Evolutionary conservation across 2,797 vertebrate species (phyloP).

Genomic region (Acridotheres tristis): DNA sequence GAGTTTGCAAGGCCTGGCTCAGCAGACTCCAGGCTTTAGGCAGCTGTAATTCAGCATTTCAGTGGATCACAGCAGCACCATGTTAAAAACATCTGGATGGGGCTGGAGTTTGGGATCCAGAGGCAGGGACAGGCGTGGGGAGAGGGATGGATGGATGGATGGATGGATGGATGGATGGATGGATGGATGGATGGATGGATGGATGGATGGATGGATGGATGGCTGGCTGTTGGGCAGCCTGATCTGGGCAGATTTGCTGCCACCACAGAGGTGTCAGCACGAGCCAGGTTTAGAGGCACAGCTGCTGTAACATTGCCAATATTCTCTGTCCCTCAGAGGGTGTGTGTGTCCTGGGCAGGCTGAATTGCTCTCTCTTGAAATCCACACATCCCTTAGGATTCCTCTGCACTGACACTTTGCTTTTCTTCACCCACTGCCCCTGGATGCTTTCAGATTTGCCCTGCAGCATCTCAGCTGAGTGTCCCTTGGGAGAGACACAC

Average conservation of each 20-base stretch:
- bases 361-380: background rate
- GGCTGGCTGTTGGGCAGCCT: background rate
- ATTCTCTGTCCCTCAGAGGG: background rate
- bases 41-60: background rate
- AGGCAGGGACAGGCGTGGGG: accelerated
- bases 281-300: background rate
- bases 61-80: background rate
- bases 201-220: too few species aligned
- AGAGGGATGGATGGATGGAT: background rate
- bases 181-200: background rate
- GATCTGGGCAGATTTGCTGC: background rate
- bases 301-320: accelerated
- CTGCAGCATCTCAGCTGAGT: background rate
- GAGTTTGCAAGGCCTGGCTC: background rate
- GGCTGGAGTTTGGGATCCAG: background rate
- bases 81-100: accelerated
- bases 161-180: background rate
- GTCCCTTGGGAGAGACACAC: accelerated
- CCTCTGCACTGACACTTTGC: background rate
- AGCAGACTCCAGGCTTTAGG: background rate
- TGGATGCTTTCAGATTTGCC: background rate
- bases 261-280: background rate
- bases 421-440: background rate
- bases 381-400: background rate
- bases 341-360: background rate